Evolutionary conservation across 2,113 vertebrate species (phyloP), one percentile per base, ranked within the genome.

Genomic region (Ptilorrhoa leucosticta): DNA sequence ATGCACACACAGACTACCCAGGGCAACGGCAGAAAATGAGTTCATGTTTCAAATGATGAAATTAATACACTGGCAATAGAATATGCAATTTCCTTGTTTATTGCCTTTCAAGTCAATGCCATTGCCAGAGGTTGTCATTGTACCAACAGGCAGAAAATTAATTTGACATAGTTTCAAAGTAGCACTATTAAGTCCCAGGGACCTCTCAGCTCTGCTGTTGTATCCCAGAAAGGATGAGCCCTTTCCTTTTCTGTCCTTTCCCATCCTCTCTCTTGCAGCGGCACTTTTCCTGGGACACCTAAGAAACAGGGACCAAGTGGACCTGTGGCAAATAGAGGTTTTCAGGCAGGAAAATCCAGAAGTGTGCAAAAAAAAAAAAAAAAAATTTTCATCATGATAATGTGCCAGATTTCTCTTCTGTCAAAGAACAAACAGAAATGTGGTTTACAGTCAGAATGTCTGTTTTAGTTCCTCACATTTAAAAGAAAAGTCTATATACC

Each of bases 61-160:
- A 96, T 95, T 84, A 93, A 95, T 87, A 84, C 30, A 5, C n/a
- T 11, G 39, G 88, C 86, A 89, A 50, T 23, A 71, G 80, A 97
- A 95, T 75, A 61, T 50, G 60, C 73, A 40, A 76, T 94, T 93
- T 60, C 58, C 65, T 61, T 92, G 90, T 94, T 92, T 92, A 89
- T 87, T 91, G 83, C 84, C 86, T 94, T 70, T 77, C 90, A 28
- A 92, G 40, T 42, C 90, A 50, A 83, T 35, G 66, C 86, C 87
- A n/a, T 87, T 2, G 48, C 92, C 89, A 91, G 92, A 87, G 92
- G 80, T 79, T 94, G 69, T 82, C 83, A 66, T 76, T 81, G 89
- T 47, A 91, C 77, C 79, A 92, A 81, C 28, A 27, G 51, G 57
- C 76, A 87, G 72, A 91, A 92, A 94, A 97, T 87, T 89, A 79